Evolutionary conservation across 2,888 invertebrate species (phyloP).

Genomic region (Acrocera orbiculus): DNA sequence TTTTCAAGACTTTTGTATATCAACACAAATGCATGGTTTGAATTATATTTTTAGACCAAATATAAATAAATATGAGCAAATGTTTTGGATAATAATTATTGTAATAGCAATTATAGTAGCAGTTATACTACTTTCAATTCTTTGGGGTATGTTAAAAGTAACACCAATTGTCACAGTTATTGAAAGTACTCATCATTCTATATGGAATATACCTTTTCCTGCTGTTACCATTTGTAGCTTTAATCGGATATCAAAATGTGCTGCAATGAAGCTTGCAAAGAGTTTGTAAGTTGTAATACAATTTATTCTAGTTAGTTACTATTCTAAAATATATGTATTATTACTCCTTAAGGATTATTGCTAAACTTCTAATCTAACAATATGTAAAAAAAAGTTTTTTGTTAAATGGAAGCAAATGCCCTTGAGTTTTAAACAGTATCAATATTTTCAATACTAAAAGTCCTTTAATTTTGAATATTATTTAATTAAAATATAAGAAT

Average conservation of each 20-base stretch:
- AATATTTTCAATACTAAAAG: too few species aligned
- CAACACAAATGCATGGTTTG: conserved; percentile 52
- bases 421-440: too few species aligned
- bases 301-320: conserved; percentile 2
- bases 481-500: too few species aligned
- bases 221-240: conserved; percentile 39
- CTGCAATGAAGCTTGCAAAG: conserved; percentile 24
- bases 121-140: conserved; percentile 37
- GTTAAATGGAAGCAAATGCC: too few species aligned
- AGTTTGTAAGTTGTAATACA: conserved; percentile 28
- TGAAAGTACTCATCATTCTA: conserved; percentile 36
- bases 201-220: conserved; percentile 41
- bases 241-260: conserved; percentile 35
- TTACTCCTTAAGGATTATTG: too few species aligned
- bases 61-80: conserved; percentile 36
- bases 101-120: conserved; percentile 37
- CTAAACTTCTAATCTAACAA: too few species aligned
- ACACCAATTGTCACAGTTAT: conserved; percentile 44
- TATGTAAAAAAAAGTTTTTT: too few species aligned
- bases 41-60: conserved; percentile 45
- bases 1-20: conserved; percentile 41
- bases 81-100: conserved; percentile 39
- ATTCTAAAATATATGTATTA: too few species aligned
- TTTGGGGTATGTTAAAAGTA: conserved; percentile 41
- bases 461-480: too few species aligned